Evolutionary conservation across 2,113 vertebrate genomes (phyloP), one percentile per base, ranked within the genome.

Genomic region (Syngnathoides biaculeatus): DNA sequence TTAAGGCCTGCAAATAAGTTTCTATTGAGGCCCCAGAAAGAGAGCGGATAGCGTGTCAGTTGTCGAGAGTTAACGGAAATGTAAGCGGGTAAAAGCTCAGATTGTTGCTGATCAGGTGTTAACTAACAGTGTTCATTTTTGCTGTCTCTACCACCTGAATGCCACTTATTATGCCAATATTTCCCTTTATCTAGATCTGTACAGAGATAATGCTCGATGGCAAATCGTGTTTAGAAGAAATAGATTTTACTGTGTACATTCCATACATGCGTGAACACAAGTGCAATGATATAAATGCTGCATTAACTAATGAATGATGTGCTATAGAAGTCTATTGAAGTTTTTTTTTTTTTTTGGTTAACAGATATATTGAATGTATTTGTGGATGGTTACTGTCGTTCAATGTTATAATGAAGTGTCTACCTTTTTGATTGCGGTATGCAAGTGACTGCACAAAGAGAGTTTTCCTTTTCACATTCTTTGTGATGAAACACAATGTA

Each of bases 391-490:
- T 82, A 53, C 65, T 58, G 12, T 64, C 73, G 0, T 20, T 13
- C 43, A 9, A 71, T 72, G 35, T 75, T 72, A 6, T 65, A 67
- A 67, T 71, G 57, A 17, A 43, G 4, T 79, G 48, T 48, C 56
- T 38, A 55, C 58, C 68, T 45, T 57, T 53, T 53, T 72, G 71
- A 64, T 76, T 76, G 77, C 67, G 53, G 22, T 76, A 80, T 80
- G 78, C 70, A 78, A 79, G 72, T 70, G n/a, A 69, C 89, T 88
- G 86, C 86, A 87, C 85, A 84, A 71, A 65, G 8, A 59, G 39
- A 42, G 47, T 65, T 73, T 62, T 55, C 2, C 71, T 69, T 61
- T 62, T 64, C 19, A 8, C 58, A 64, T 62, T 74, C 39, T 63
- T 63, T 26, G 53, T 68, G 38, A 72, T 71, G 39, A 78, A 78